Evolutionary conservation across 2,797 vertebrate species (phyloP).

Genomic region (Heliangelus exortis): DNA sequence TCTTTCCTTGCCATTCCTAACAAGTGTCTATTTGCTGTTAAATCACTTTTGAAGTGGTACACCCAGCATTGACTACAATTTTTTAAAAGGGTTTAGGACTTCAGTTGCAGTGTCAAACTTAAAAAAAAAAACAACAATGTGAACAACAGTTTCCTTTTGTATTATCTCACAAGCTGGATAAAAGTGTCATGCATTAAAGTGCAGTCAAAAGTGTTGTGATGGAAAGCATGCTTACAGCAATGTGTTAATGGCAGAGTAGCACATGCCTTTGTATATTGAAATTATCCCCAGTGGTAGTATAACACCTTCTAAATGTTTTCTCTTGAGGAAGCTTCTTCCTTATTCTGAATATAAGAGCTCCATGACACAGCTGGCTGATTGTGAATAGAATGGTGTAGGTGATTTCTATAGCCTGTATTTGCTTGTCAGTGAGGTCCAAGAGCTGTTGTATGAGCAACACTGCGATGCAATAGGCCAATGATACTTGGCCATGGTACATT

Average conservation of each 20-base stretch:
- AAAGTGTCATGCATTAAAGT: not conserved
- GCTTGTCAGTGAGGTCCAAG: not conserved
- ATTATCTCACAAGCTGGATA: not conserved
- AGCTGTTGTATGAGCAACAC: fast-evolving
- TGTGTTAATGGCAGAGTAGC: not conserved
- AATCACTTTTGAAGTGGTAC: not conserved
- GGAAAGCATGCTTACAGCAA: not conserved
- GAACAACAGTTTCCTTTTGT: not conserved
- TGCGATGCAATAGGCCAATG: not conserved
- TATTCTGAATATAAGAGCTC: not conserved
- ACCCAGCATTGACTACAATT: not conserved
- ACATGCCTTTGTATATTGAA: not conserved
- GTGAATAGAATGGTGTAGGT: not conserved
- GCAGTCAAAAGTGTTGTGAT: not conserved
- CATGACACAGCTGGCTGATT: not conserved
- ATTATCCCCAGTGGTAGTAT: not conserved
- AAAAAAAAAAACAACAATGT: not conserved
- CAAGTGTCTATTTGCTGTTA: not conserved
- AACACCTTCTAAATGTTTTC: not conserved
- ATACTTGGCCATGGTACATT: not conserved
- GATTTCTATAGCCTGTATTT: not conserved
- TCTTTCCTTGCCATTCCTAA: not conserved
- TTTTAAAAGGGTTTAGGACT: not conserved
- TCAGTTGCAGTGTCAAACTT: not conserved
- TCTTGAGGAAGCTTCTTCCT: not conserved